Evolutionary conservation across 1,140 invertebrate species (phyloP), one percentile per base, ranked within the genome.

Genomic region (Lucilia sericata): DNA sequence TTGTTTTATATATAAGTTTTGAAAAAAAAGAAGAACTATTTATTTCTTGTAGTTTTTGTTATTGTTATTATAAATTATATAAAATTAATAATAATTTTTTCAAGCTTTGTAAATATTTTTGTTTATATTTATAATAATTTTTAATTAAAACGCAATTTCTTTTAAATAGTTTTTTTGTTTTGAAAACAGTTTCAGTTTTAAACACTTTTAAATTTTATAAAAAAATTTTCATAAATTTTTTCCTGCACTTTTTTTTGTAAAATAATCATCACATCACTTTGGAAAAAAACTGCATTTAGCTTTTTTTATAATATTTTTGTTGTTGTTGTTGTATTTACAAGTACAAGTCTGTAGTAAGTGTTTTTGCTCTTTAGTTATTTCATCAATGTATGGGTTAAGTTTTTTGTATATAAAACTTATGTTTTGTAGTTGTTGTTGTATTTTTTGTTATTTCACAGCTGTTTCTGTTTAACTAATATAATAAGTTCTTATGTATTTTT

Each of bases 401-500:
- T 42, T 42, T n/a, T 42, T 42, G 51, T 55, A 55, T 55, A 55
- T 55, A 55, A 55, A 55, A 55, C 51, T 55, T 13, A 30, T 30
- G 3, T 30, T 30, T 30, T 30, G 25, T 30, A 30, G 25, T 42
- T 55, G 51, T 55, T n/a, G 12, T 55, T 55, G n/a, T 70, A 19
- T 70, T 21, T 19, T 70, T 70, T 70, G n/a, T 70, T 70, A 70
- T 70, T 70, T 70, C 65, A 70, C 65, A 70, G 65, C 65, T 70
- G 65, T 70, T 70, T 70, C 65, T 70, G n/a, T 70, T 70, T 60
- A 60, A n/a, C n/a, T 60, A 60, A 60, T 60, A n/a, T 14, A 17
- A 7, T 12, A 21, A 70, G 21, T 70, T 70, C 21, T 70, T 25
- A 1, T 70, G 19, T 21, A 70, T 21, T 21, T 21, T 70, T 30